Evolutionary conservation across 2,888 invertebrate genomes (phyloP), one percentile per base, ranked within the genome.

Genomic region (Linnaemya vulpina): DNA sequence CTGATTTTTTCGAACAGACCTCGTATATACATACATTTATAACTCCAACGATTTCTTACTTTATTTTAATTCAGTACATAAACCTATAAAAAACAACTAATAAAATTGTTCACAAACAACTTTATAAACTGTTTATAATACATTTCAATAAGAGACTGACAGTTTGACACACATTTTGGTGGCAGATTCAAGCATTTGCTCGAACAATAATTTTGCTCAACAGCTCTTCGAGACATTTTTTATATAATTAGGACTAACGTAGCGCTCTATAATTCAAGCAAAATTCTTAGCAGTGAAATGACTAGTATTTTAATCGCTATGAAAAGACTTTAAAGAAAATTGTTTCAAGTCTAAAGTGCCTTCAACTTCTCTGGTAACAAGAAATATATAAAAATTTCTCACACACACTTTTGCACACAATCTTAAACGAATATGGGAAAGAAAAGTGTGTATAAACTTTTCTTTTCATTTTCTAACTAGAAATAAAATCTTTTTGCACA

Each of bases 281-380:
- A 63, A 75, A 15, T 43, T 7, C 30, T 25, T 20, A 49, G 40
- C 43, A 25, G 3, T 17, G 7, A 49, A 70, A 25, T 62, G 15
- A 53, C 13, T 11, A 30, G 25, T 49, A 51, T 70, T 70, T 43
- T 30, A 70, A 70, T 53, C 38, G 35, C n/a, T 9, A 15, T 3
- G n/a, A 3, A 8, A 67, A 73, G 79, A 79, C 22, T 71, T 79
- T 67, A 40, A 58, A 71, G 65, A 71, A 79, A 75, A 79, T 75
- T 58, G 49, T 75, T 83, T 75, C 58, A 77, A 79, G 65, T 79
- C 74, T 79, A 65, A 79, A 79, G 75, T 83, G 78, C 58, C 46
- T 82, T 68, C 30, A 55, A 70, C 38, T 65, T 60, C 30, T 67
- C 58, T 67, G 20, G 20, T 53, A 55, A 70, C 30, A 30, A 30